A percentile compares a stretch with the other conserved stretches of the same genome.
These are phyloP conservation scores for Bucco capensis DNA, from an alignment of 2,113 vertebrate species.

Conservation along the genomic window DNA sequence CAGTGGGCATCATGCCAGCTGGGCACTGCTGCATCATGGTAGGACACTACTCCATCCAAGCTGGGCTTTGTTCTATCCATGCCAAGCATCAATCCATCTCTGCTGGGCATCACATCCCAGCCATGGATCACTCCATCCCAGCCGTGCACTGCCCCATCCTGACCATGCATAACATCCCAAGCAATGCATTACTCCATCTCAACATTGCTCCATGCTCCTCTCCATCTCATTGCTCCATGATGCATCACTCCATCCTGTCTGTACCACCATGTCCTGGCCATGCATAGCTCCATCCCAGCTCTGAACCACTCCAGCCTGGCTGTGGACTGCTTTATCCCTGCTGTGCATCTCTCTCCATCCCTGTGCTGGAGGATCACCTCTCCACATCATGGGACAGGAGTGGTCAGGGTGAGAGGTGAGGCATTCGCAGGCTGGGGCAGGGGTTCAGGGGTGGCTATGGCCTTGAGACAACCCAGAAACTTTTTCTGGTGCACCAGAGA, in stretches of 20 bases:
- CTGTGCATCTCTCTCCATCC: background rate
- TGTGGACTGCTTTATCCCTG: background rate
- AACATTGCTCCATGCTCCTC: background rate
- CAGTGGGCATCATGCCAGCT: background rate
- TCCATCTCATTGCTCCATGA: background rate
- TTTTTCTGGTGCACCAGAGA: background rate
- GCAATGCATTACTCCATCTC: accelerated
- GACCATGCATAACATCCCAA: too few species aligned
- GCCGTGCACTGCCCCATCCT: background rate
- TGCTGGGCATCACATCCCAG: accelerated
- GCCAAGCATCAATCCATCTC: background rate
- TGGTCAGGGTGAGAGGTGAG: accelerated
- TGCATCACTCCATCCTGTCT: background rate
- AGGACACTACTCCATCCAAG: background rate
- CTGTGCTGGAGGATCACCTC: background rate
- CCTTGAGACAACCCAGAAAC: background rate
- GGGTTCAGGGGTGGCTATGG: accelerated
- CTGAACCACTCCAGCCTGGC: background rate
- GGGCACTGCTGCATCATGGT: background rate
- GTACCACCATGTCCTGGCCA: accelerated
- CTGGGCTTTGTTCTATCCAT: background rate
- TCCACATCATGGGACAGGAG: accelerated
- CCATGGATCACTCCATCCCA: background rate
- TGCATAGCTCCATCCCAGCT: accelerated
- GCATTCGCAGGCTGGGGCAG: background rate